phyloP scores from a whole-genome alignment of 2,113 vertebrate genomes.

The Trochalopteron elliotii region DNA sequence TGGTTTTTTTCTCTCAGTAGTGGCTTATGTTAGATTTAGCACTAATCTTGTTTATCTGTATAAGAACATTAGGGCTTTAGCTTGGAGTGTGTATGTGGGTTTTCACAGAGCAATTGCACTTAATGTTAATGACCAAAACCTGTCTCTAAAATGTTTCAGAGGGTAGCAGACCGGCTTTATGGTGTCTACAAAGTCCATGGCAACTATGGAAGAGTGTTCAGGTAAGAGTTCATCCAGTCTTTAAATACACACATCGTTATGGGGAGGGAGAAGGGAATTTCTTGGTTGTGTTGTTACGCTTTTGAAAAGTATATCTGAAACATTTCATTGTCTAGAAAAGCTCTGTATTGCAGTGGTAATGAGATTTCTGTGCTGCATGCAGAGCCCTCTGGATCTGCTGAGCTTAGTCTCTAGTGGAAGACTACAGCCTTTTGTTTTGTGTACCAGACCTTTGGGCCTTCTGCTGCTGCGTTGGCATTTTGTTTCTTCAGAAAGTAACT shows the following conservation, averaged over 20 bases:
- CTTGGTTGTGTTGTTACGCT: not conserved
- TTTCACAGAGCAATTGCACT: not conserved
- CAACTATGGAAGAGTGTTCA: slow-evolving; percentile 97
- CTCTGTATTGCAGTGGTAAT: not conserved
- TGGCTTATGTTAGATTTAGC: not conserved
- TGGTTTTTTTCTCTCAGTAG: not conserved
- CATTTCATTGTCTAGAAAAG: not conserved
- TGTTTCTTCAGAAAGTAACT: not conserved
- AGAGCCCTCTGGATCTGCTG: not conserved
- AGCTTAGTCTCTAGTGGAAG: not conserved
- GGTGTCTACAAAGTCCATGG: slow-evolving; percentile 97
- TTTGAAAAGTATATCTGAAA: not conserved
- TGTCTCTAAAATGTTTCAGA: slow-evolving; percentile 75
- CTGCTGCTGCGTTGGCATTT: not conserved
- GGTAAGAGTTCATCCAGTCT: slow-evolving; percentile 72
- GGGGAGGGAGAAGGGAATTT: not conserved
- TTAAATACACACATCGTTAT: not conserved
- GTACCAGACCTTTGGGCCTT: not conserved
- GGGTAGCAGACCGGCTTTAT: slow-evolving; percentile 93
- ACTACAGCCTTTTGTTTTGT: not conserved
- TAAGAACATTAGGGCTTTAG: not conserved
- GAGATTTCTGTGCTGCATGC: not conserved
- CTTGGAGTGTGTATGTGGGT: not conserved
- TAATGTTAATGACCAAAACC: not conserved
- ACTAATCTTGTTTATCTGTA: not conserved